A percentile compares a stretch with the other conserved stretches of the same genome.
These are phyloP conservation scores for Stictocephala bisonia DNA, from an alignment of 2,888 invertebrate genomes.

Conservation along the genomic window DNA sequence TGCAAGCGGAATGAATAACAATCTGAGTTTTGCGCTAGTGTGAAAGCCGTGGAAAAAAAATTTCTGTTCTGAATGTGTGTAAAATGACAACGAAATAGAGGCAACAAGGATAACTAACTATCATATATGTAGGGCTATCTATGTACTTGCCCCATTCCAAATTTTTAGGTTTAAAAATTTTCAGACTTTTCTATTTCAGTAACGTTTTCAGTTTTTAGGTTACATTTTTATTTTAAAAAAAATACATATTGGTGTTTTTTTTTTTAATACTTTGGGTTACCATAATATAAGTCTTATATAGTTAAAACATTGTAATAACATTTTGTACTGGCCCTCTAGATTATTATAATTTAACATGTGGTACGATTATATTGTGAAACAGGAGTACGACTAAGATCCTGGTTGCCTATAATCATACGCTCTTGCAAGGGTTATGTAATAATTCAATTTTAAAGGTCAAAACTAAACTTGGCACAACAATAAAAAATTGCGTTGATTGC, in stretches of 20 bases:
- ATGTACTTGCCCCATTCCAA: too few relatives aligned
- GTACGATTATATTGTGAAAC: slow-evolving; percentile 18
- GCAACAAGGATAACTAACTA: too few relatives aligned
- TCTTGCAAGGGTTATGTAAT: not conserved
- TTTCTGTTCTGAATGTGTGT: not conserved
- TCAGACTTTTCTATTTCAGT: too few relatives aligned
- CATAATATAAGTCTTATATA: slow-evolving; percentile 4
- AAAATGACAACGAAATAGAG: not conserved
- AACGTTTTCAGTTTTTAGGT: too few relatives aligned
- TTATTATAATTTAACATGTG: not conserved
- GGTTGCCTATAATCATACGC: slow-evolving; percentile 7
- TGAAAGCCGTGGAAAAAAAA: too few relatives aligned
- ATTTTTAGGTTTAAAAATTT: too few relatives aligned
- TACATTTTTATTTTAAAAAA: too few relatives aligned
- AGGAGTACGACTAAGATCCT: not conserved
- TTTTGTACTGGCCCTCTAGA: not conserved
- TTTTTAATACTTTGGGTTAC: too few relatives aligned
- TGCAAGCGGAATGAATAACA: not conserved
- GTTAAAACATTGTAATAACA: not conserved
- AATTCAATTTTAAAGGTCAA: not conserved
- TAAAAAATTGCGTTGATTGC: not conserved
- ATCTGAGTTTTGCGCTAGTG: slow-evolving; percentile 15
- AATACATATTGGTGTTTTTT: too few relatives aligned
- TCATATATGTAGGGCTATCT: too few relatives aligned
- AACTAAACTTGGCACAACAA: not conserved